Conservation (phyloP, 1,140 invertebrate species). For the Papilio aristodemus region DNA sequence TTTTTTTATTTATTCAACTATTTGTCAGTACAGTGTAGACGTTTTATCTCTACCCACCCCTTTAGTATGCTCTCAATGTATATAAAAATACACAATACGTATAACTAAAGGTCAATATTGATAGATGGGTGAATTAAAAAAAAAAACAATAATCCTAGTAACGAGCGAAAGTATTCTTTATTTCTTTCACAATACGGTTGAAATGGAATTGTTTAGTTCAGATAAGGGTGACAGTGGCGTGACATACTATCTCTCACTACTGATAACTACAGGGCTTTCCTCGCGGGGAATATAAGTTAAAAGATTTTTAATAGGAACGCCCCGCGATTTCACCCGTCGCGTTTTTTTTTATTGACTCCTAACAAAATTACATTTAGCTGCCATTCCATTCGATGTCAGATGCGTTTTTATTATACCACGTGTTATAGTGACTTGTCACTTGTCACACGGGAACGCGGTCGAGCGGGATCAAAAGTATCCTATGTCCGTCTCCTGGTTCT, state of each 20-base stretch:
- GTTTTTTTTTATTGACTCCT: no score
- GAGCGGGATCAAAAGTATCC: no score
- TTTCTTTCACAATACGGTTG: not conserved
- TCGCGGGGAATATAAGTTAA: not conserved
- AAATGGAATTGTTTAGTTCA: not conserved
- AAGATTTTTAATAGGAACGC: no score
- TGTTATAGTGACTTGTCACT: no score
- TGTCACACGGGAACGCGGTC: no score
- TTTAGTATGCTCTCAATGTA: not conserved
- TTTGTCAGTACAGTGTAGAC: not conserved
- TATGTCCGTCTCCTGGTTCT: constrained; percentile 8
- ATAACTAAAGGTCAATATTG: not conserved
- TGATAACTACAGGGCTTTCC: constrained; percentile 1
- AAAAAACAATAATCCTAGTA: not conserved
- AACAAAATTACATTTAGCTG: no score
- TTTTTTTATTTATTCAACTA: no score
- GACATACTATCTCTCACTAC: not conserved
- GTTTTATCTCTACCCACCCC: not conserved
- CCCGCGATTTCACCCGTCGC: no score
- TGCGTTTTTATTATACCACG: no score
- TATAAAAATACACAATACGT: not conserved
- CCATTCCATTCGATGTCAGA: no score
- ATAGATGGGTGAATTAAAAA: not conserved
- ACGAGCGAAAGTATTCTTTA: not conserved
- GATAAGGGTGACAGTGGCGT: not conserved